Evolutionary conservation across 2,888 invertebrate species (phyloP), one percentile per base, ranked within the genome.

Genomic region (Hoplodrina ambigua): DNA sequence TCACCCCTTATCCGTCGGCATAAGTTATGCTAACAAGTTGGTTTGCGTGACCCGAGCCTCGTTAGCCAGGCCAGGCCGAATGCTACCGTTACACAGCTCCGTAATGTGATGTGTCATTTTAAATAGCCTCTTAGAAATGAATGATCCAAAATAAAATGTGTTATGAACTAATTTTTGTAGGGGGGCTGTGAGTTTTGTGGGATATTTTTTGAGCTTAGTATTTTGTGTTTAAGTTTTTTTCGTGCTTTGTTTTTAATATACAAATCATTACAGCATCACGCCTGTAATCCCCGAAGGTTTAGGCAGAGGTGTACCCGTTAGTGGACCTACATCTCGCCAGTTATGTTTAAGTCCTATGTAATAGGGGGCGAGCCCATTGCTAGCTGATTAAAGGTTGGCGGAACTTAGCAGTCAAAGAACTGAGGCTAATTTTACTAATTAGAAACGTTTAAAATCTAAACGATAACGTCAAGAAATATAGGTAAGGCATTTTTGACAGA

Each of bases 11-110:
- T 90, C 92, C 91, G 86, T 74, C 77, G 80, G 89, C 82, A 88
- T 93, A 92, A 93, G 87, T 94, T 93, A 94, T 93, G 92, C 89
- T 92, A 93, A 93, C 93, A 87, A 91, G 92, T 84, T 83, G 67
- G 62, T 63, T 93, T 84, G 93, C 93, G 93, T 93, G 93, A 86
- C 86, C 80, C 67, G 73, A 17, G 52, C 55, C 80, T 85, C 79
- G 82, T 82, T 79, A 80, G 72, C 53, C 50, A 15, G 46, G 62
- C 69, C 67, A 70, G 78, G 81, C 63, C 63, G 65, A 78, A 72
- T 67, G 80, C 78, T 78, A 78, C 76, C 71, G 80, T 83, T 75
- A 81, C 74, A 78, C 58, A 15, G 57, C 19, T 41, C 13, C 41
- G 78, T 84, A 83, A 83, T 84, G 78, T 83, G 85, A 88, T 83